Evolutionary conservation across 1,140 invertebrate species (phyloP), one percentile per base, ranked within the genome.

Genomic region (Caerostris extrusa): DNA sequence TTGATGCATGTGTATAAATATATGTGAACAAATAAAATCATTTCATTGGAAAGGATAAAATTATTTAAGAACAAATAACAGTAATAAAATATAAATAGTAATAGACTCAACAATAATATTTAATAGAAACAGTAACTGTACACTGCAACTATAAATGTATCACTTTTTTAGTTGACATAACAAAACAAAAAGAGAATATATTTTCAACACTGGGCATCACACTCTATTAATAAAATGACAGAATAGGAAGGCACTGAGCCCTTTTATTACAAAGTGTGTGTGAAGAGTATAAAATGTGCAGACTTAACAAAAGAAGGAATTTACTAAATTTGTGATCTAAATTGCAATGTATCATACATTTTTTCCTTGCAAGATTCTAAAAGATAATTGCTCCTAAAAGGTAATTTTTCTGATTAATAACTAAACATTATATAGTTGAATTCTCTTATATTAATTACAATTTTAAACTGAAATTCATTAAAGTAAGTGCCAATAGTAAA

Each of bases 251-350:
- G 71, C 71, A 77, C 71, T 77, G 71, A 12, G 53, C 34, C 71
- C 71, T 77, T 53, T 77, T 50, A 77, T 77, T 77, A 77, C 71
- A 53, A 77, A 77, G 53, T 77, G 34, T 77, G 34, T 77, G 71
- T 50, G 71, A 77, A 50, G 12, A 77, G 71, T 77, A 50, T 77
- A 12, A 7, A 34, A 77, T 50, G 53, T 77, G 34, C 12, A 77
- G 50, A 77, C 34, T 50, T 77, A 77, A 50, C 7, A 77, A 19
- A 77, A 12, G 12, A 77, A 34, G 12, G 53, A 8, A 77, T 77
- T 77, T 34, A 77, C 71, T 77, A 77, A 12, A 50, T 17, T 6
- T 50, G 71, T 77, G 71, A 77, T 50, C 10, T 53, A 12, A 50
- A 77, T 77, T 34, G 71, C 50, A 77, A 50, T 8, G 34, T 71